These are phyloP conservation scores for Chloropsis hardwickii DNA, from an alignment of 2,113 vertebrate species.

Conservation along the genomic window DNA sequence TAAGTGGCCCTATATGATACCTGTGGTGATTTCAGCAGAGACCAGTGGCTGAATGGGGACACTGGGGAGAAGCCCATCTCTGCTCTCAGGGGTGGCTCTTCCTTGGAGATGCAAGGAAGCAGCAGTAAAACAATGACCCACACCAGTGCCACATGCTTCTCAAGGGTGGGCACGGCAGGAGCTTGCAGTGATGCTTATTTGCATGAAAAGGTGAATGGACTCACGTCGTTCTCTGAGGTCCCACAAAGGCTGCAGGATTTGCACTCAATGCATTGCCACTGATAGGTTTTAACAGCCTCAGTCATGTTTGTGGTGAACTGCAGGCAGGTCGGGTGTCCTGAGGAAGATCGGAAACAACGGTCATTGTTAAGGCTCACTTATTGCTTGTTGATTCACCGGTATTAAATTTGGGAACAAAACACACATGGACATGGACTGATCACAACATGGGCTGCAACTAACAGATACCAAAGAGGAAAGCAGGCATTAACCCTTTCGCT, in stretches of 20 bases:
- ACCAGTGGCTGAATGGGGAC: background rate
- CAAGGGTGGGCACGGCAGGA: background rate
- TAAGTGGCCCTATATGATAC: background rate
- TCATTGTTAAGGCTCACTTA: slow-evolving; percentile 24
- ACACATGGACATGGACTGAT: slow-evolving; percentile 70
- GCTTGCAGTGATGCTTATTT: background rate
- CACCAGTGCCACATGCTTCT: background rate
- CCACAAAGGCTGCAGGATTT: slow-evolving; percentile 98
- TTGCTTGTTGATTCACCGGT: background rate
- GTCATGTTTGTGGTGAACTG: slow-evolving; percentile 99
- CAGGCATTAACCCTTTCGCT: slow-evolving; percentile 66
- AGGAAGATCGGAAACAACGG: slow-evolving; percentile 54
- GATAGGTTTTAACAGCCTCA: slow-evolving; percentile 94
- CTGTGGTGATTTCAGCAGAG: background rate
- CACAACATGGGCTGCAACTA: slow-evolving; percentile 68
- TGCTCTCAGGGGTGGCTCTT: background rate
- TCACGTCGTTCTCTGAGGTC: slow-evolving; percentile 96
- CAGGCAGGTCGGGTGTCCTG: slow-evolving; percentile 96
- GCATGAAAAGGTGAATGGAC: slow-evolving; percentile 58
- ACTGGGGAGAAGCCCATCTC: background rate
- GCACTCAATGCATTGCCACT: slow-evolving; percentile 99
- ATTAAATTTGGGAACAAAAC: slow-evolving; percentile 59
- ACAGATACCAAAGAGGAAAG: slow-evolving; percentile 56
- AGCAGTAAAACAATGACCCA: background rate
- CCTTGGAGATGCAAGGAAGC: background rate